Evolutionary conservation across 1,140 invertebrate genomes (phyloP).

Genomic region (Trigoniulus corallinus): DNA sequence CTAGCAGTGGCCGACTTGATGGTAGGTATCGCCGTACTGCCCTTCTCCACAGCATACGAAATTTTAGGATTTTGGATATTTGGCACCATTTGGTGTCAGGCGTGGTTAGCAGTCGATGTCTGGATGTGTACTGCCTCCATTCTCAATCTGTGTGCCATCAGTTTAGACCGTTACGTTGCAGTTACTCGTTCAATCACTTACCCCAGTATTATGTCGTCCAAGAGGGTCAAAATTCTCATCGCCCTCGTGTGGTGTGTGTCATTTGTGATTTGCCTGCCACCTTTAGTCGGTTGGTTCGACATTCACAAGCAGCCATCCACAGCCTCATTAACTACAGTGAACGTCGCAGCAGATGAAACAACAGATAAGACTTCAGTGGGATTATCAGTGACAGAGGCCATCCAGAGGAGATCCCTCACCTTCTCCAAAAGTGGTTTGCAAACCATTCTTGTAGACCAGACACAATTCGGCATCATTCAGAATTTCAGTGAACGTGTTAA

Average conservation of each 20-base stretch:
- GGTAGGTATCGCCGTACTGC: constrained; percentile 76
- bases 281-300: constrained; percentile 83
- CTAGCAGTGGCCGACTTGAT: constrained; percentile 81
- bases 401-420: neutral
- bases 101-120: constrained; percentile 86
- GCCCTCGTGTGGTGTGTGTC: constrained; percentile 83
- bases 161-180: constrained; percentile 82
- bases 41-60: constrained; percentile 74
- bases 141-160: constrained; percentile 66
- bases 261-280: constrained; percentile 92
- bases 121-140: constrained; percentile 95
- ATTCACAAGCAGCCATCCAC: constrained; percentile 18
- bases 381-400: no score
- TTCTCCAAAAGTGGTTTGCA: neutral
- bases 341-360: constrained; percentile 1
- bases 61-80: constrained; percentile 86
- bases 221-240: constrained; percentile 70
- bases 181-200: constrained; percentile 86
- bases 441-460: neutral
- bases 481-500: neutral
- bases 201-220: constrained; percentile 75
- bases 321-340: constrained; percentile 9
- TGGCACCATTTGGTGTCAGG: constrained; percentile 75
- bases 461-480: neutral
- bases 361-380: neutral